These are phyloP conservation scores for Spea hammondii DNA, from an alignment of 2,797 vertebrate genomes.

Conservation along the genomic window DNA sequence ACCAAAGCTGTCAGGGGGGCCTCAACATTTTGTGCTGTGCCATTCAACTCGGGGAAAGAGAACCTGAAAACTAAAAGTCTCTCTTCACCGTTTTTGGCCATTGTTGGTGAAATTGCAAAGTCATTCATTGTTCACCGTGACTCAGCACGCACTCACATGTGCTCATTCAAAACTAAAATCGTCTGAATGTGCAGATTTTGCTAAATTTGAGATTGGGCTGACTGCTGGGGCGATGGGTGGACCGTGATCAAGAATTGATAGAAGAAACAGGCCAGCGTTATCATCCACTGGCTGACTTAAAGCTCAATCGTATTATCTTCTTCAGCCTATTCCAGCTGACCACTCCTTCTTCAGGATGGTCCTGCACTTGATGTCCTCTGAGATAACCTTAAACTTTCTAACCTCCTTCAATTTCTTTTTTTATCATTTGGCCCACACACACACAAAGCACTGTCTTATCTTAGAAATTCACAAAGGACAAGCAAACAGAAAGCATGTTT, in stretches of 20 bases:
- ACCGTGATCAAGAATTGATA: neutral
- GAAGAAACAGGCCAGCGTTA: constrained; percentile 25
- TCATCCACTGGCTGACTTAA: constrained; percentile 30
- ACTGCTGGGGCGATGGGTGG: too few species aligned
- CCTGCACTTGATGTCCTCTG: neutral
- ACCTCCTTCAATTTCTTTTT: neutral
- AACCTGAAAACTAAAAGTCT: too few species aligned
- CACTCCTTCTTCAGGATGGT: constrained; percentile 29
- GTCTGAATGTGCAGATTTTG: too few species aligned
- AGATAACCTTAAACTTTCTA: constrained; percentile 30
- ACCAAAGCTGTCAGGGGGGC: too few species aligned
- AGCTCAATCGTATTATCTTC: constrained; percentile 31
- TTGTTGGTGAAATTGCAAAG: too few species aligned
- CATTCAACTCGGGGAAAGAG: too few species aligned
- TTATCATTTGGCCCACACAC: constrained; percentile 27
- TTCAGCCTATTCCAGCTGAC: constrained; percentile 46
- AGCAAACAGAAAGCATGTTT: neutral
- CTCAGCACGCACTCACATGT: too few species aligned
- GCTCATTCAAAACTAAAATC: too few species aligned
- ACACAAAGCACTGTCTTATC: constrained; percentile 27
- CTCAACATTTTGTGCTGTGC: too few species aligned
- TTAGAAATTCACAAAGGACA: constrained; percentile 27
- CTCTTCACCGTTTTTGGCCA: too few species aligned
- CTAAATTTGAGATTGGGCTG: too few species aligned
- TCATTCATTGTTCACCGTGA: too few species aligned